Percentiles rank a stretch among this genome's conserved stretches.
These are phyloP conservation scores for Grammomys dolichurus DNA, from an alignment of 2,113 vertebrate species.

Conservation along the genomic window DNA sequence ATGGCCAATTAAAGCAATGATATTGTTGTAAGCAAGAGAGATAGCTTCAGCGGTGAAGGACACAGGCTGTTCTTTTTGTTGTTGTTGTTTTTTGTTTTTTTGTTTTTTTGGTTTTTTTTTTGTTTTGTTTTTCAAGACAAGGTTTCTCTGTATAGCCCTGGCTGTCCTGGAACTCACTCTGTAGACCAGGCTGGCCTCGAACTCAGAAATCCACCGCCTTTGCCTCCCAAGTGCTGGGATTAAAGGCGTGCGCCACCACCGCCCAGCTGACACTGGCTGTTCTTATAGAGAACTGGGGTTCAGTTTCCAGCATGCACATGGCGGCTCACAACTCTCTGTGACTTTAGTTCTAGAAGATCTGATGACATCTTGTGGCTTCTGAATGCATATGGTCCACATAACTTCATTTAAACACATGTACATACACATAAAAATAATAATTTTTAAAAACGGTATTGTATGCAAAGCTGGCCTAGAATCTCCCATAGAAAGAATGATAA, in stretches of 20 bases:
- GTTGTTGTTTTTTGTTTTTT: too few species aligned
- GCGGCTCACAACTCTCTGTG: neutral
- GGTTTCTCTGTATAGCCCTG: too few species aligned
- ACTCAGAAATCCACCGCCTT: too few species aligned
- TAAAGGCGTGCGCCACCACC: too few species aligned
- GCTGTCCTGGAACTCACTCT: too few species aligned
- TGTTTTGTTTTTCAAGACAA: too few species aligned
- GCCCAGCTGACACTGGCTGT: too few species aligned
- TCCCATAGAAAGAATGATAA: accelerated
- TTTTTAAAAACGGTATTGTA: neutral
- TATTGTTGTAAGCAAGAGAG: neutral
- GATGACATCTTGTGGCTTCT: neutral
- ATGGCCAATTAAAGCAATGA: neutral
- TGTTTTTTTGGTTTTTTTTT: too few species aligned
- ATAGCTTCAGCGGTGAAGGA: neutral
- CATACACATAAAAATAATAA: neutral
- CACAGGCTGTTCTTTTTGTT: neutral
- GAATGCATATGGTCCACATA: neutral
- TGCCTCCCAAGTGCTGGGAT: too few species aligned
- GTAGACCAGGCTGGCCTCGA: too few species aligned
- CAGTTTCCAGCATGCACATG: neutral
- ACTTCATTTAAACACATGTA: neutral
- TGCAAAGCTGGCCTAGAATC: accelerated
- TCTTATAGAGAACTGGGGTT: neutral
- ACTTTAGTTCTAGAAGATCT: neutral